Evolutionary conservation across 2,113 vertebrate genomes (phyloP).

Genomic region (Eulemur macaco): DNA sequence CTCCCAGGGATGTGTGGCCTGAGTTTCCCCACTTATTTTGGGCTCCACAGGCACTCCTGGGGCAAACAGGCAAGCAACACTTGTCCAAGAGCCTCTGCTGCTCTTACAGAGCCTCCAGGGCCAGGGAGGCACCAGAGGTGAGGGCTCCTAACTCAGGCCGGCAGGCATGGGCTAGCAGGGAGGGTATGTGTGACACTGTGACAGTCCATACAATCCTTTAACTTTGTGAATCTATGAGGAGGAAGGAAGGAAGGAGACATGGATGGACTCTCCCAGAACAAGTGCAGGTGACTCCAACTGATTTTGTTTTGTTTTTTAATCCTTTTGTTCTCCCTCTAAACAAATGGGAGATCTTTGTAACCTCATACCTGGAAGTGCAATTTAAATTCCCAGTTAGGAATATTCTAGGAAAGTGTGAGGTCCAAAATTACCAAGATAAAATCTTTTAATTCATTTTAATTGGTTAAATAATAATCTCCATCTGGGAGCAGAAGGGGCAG

Average conservation of each 20-base stretch:
- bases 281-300: not conserved
- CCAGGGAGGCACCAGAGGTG: not conserved
- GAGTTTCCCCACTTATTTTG: not conserved
- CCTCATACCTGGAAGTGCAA: not conserved
- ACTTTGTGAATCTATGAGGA: not conserved
- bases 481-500: not conserved
- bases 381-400: constrained; percentile 7
- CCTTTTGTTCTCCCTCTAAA: constrained; percentile 17
- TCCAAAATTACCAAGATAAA: not conserved
- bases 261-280: not conserved
- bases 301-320: not conserved
- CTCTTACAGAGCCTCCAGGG: not conserved
- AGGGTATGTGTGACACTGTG: not conserved
- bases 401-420: not conserved
- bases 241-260: not conserved
- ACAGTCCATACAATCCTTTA: not conserved
- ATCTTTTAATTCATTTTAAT: not conserved
- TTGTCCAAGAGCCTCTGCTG: not conserved
- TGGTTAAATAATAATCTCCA: not conserved
- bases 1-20: not conserved
- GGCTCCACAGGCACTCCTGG: not conserved
- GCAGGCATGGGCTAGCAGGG: not conserved
- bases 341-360: not conserved
- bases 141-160: not conserved
- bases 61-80: not conserved